These are phyloP conservation scores for Scomber japonicus DNA, from an alignment of 2,113 vertebrate species.

Conservation along the genomic window DNA sequence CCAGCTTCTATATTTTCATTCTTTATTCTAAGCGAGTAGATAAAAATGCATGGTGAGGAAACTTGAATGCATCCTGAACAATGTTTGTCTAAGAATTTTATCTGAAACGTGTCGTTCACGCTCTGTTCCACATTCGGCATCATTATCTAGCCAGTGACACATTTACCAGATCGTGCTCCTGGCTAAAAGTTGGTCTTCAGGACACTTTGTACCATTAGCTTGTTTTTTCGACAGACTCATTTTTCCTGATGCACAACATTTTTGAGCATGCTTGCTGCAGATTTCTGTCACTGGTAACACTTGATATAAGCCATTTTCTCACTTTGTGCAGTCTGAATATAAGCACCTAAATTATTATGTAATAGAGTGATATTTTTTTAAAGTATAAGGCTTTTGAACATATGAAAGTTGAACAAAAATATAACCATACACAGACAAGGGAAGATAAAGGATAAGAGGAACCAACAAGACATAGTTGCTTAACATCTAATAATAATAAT, in stretches of 20 bases:
- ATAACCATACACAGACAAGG: too few relatives aligned
- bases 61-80: background rate
- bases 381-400: too few relatives aligned
- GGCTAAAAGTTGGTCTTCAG: background rate
- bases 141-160: background rate
- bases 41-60: too few relatives aligned
- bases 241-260: background rate
- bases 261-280: background rate
- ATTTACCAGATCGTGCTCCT: background rate
- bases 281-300: fast-evolving
- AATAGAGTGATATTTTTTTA: too few relatives aligned
- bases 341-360: too few relatives aligned
- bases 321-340: too few relatives aligned
- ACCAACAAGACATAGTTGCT: too few relatives aligned
- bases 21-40: background rate
- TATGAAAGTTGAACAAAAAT: too few relatives aligned
- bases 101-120: background rate
- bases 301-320: background rate
- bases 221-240: background rate
- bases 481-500: too few relatives aligned
- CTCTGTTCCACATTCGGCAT: background rate
- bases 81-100: slow-evolving; percentile 1
- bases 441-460: too few relatives aligned
- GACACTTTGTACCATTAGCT: slow-evolving; percentile 2
- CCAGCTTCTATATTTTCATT: background rate